Conservation (phyloP, 2,113 vertebrate genomes). For the Panthera leo region DNA sequence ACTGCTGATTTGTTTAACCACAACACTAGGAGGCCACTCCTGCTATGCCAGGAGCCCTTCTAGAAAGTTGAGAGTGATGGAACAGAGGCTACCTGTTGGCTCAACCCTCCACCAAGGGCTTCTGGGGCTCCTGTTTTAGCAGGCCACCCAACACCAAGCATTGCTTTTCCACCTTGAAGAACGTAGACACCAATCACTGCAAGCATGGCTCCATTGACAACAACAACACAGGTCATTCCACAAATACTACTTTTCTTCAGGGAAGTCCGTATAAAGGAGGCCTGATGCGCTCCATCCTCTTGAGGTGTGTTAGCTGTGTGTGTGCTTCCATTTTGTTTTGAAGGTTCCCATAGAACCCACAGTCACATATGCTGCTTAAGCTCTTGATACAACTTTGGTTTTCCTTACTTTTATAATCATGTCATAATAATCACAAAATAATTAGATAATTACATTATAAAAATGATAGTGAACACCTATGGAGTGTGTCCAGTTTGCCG, state of each 20-base stretch:
- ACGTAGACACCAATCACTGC: background rate
- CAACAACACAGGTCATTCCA: background rate
- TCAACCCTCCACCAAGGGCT: background rate
- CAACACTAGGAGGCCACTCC: background rate
- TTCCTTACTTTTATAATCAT: background rate
- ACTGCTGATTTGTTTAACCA: background rate
- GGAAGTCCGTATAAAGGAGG: background rate
- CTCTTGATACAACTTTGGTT: background rate
- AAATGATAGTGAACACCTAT: too few relatives aligned
- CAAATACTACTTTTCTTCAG: background rate
- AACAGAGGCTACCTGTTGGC: background rate
- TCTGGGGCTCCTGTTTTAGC: background rate
- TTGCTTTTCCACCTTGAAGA: background rate
- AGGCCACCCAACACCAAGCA: background rate
- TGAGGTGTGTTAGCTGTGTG: background rate
- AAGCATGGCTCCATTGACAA: background rate
- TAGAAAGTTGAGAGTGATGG: background rate
- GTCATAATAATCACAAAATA: background rate
- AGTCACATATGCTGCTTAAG: background rate
- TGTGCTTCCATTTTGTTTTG: background rate
- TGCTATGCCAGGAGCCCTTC: background rate
- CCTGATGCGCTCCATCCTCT: background rate
- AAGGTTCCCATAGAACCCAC: background rate
- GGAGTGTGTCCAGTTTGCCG: accelerated
- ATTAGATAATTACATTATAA: background rate